Percentiles rank a stretch among this genome's conserved stretches.
Evolutionary conservation across 35 echinoderm and acorn worm genomes (phyloP).

Genomic region (Lytechinus pictus): DNA sequence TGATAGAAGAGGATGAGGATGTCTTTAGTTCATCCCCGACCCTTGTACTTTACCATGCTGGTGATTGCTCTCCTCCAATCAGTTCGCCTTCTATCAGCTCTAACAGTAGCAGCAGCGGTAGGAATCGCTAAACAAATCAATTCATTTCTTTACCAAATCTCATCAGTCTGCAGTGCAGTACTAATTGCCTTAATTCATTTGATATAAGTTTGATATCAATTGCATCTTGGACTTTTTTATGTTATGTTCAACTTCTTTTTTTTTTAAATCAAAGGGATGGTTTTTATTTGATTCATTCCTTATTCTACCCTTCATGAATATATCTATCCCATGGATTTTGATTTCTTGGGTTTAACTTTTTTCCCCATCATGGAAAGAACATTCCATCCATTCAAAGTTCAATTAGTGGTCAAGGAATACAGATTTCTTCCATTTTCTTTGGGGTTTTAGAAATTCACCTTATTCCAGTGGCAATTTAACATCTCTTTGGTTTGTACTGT

Average conservation of each 20-base stretch:
- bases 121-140: conserved; percentile 16
- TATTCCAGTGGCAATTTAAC: no score
- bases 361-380: neutral
- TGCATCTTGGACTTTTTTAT: neutral
- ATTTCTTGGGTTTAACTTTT: neutral
- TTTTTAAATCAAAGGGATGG: neutral
- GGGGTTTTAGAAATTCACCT: neutral
- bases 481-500: no score
- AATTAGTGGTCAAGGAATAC: neutral
- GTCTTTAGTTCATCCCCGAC: neutral
- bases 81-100: no score
- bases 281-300: neutral
- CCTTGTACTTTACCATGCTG: neutral
- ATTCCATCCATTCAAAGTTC: no score
- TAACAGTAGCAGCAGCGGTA: neutral
- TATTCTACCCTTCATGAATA: neutral
- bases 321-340: neutral
- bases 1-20: conserved; percentile 24
- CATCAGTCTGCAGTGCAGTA: neutral
- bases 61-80: neutral
- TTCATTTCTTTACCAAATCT: neutral
- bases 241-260: neutral
- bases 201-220: neutral
- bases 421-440: neutral
- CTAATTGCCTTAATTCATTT: neutral